Percentiles rank a stretch among this genome's conserved stretches.
Evolutionary conservation across 2,888 invertebrate species (phyloP).

Genomic region (Volucella inflata): DNA sequence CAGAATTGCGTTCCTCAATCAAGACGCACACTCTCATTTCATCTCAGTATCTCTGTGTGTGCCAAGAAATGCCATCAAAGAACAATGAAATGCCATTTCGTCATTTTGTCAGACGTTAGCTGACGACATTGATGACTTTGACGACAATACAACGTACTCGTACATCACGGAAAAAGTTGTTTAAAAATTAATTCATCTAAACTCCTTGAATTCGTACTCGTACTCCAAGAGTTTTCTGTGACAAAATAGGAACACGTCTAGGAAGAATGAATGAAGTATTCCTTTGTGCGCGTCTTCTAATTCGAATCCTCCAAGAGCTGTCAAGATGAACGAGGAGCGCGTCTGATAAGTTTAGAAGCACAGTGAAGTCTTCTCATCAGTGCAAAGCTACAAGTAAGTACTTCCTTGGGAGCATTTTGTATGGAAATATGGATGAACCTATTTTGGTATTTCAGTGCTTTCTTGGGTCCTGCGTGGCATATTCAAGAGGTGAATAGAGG

Average conservation of each 20-base stretch:
- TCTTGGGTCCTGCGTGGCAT: too few relatives aligned
- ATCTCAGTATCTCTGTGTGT: not conserved
- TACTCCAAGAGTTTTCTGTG: not conserved
- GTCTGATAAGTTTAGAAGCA: conserved; percentile 40
- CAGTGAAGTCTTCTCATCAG: conserved; percentile 50
- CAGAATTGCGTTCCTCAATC: conserved; percentile 30
- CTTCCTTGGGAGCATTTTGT: conserved; percentile 62
- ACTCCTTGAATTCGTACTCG: not conserved
- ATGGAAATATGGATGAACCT: conserved; percentile 52
- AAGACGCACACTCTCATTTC: conserved; percentile 9
- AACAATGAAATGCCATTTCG: conserved; percentile 61
- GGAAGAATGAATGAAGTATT: too few relatives aligned
- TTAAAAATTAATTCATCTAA: conserved; percentile 60
- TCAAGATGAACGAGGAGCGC: conserved; percentile 33
- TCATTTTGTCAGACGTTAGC: conserved; percentile 38
- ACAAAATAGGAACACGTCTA: conserved; percentile 4
- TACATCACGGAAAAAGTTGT: conserved; percentile 50
- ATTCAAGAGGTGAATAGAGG: too few relatives aligned
- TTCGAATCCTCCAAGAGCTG: conserved; percentile 59
- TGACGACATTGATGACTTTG: conserved; percentile 5
- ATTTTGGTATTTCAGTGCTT: not conserved
- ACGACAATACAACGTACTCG: conserved; percentile 4
- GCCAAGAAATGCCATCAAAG: conserved; percentile 49
- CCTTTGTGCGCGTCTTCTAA: conserved; percentile 34
- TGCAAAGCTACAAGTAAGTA: conserved; percentile 27